Conservation (phyloP, 2,113 vertebrate species). For the Ranitomeya variabilis region DNA sequence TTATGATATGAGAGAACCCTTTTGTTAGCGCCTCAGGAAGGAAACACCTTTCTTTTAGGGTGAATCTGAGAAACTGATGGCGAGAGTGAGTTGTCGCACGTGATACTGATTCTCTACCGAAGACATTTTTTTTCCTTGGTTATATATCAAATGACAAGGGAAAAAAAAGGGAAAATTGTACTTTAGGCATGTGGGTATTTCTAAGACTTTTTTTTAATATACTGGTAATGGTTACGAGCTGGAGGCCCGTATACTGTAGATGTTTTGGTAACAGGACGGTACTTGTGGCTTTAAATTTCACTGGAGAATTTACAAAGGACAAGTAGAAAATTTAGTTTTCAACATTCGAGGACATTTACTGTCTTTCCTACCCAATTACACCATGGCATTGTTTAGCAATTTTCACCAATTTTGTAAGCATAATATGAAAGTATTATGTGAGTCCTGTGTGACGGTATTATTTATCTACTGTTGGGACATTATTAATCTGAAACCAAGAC, state of each 20-base stretch:
- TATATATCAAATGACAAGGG: not conserved
- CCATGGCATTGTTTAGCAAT: not conserved
- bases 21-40: not conserved
- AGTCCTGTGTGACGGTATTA: not conserved
- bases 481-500: not conserved
- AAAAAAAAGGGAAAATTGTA: conserved; percentile 29
- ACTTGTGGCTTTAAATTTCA: too few species aligned
- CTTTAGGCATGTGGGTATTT: not conserved
- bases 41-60: not conserved
- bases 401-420: not conserved
- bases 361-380: too few species aligned
- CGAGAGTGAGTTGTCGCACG: not conserved
- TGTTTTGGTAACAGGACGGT: too few species aligned
- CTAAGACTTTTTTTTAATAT: not conserved
- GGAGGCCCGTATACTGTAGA: too few species aligned
- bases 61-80: not conserved
- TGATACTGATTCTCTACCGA: not conserved
- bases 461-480: not conserved
- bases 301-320: too few species aligned
- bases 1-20: not conserved
- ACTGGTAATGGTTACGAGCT: too few species aligned
- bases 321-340: too few species aligned
- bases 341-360: too few species aligned
- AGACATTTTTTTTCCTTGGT: too few species aligned
- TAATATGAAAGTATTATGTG: not conserved